Percentiles rank a stretch among this genome's conserved stretches.
phyloP scores from a whole-genome alignment of 2,888 invertebrate species.

The Aplocera efformata region DNA sequence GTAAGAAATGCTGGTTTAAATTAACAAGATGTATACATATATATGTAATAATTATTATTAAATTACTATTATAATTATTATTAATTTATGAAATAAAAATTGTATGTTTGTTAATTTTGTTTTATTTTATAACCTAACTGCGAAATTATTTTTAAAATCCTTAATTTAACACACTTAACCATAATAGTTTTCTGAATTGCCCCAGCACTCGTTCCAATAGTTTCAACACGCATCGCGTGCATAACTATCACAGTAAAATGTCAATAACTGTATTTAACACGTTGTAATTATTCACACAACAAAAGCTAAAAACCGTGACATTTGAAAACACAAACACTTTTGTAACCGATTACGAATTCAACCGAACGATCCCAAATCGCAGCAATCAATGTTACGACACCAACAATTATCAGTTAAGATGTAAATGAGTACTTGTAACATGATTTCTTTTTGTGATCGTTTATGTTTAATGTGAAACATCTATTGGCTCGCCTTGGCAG shows the following conservation, averaged over 20 bases:
- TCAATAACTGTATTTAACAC: conserved; percentile 22
- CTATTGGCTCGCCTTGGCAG: too few relatives aligned
- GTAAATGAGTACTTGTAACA: conserved; percentile 36
- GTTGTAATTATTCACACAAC: conserved; percentile 45
- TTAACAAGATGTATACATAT: too few relatives aligned
- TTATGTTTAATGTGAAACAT: too few relatives aligned
- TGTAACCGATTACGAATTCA: conserved; percentile 52
- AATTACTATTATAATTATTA: too few relatives aligned
- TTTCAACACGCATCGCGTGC: conserved; percentile 11
- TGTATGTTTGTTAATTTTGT: too few relatives aligned
- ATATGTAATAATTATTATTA: too few relatives aligned
- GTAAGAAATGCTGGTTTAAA: too few relatives aligned
- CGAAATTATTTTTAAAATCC: too few relatives aligned
- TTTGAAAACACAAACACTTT: conserved; percentile 57
- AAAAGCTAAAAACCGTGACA: conserved; percentile 55
- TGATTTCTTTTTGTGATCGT: conserved; percentile 34
- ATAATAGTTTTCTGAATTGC: too few relatives aligned
- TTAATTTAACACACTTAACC: too few relatives aligned
- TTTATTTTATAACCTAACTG: too few relatives aligned
- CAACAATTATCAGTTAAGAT: conserved; percentile 42
- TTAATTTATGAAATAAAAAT: too few relatives aligned
- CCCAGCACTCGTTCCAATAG: background rate
- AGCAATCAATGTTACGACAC: conserved; percentile 46
- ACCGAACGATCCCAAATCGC: conserved; percentile 44
- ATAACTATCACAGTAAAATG: conserved; percentile 17